Conservation (phyloP, 2,888 invertebrate species). For the Phengaris arion region DNA sequence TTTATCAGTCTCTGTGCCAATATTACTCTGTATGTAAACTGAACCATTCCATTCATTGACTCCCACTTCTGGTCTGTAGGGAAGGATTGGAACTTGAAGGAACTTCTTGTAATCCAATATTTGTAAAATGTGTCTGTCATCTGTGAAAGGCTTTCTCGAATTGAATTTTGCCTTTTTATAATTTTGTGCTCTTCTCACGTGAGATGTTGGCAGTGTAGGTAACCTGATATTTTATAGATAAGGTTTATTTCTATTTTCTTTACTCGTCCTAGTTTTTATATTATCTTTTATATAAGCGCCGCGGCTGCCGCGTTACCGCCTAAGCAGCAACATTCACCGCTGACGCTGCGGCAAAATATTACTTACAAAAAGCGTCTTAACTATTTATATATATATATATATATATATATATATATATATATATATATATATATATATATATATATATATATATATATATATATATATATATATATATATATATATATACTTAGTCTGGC, state of each 20-base stretch:
- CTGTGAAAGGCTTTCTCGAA: neutral
- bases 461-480: no score
- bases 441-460: no score
- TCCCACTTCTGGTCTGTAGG: conserved; percentile 38
- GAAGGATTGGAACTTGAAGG: conserved; percentile 27
- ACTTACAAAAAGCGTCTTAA: no score
- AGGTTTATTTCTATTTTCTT: neutral
- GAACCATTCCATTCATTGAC: conserved; percentile 42
- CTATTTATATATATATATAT: no score
- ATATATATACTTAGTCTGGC: no score
- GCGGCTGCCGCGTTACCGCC: no score
- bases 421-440: no score
- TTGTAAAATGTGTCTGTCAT: conserved; percentile 24
- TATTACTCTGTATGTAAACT: conserved; percentile 38
- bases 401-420: no score
- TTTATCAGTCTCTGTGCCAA: neutral
- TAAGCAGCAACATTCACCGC: no score
- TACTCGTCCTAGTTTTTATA: neutral
- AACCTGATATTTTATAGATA: neutral
- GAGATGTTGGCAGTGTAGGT: neutral
- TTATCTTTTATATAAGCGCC: no score
- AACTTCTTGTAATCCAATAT: conserved; percentile 30
- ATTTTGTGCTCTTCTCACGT: conserved; percentile 25
- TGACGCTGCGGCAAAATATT: no score
- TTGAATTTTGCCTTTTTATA: conserved; percentile 2